Evolutionary conservation across 2,888 invertebrate species (phyloP).

Genomic region (Thymelicus lineola): DNA sequence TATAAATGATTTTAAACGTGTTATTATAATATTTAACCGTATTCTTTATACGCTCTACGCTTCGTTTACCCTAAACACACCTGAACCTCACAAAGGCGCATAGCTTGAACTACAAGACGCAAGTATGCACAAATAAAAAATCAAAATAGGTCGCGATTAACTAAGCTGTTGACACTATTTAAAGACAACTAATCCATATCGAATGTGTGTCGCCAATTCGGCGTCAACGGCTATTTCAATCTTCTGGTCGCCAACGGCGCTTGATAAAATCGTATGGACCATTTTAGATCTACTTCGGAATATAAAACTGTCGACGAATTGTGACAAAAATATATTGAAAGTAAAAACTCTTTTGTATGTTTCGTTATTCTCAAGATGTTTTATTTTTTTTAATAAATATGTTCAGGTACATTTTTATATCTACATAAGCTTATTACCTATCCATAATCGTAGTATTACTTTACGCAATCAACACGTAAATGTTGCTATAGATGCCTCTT

Average conservation of each 20-base stretch:
- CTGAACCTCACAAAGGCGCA: background rate
- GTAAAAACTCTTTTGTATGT: no score
- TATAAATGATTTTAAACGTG: no score
- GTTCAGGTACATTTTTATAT: no score
- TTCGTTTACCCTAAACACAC: conserved; percentile 7
- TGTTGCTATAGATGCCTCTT: no score
- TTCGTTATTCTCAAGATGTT: no score
- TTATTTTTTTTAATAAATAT: no score
- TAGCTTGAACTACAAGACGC: conserved; percentile 14
- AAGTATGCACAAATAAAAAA: conserved; percentile 17
- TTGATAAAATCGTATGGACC: conserved; percentile 14
- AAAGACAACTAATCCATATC: conserved; percentile 24
- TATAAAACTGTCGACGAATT: conserved; percentile 1
- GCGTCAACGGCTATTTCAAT: conserved; percentile 10
- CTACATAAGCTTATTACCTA: no score
- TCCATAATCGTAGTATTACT: no score
- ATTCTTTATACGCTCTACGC: background rate
- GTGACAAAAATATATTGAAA: background rate
- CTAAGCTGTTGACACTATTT: conserved; percentile 31
- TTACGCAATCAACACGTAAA: no score
- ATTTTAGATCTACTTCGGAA: conserved; percentile 5
- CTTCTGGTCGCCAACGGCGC: conserved; percentile 10
- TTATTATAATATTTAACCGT: no score
- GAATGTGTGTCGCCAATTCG: conserved; percentile 26
- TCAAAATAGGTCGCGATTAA: conserved; percentile 24